Conservation (phyloP, 2,797 vertebrate genomes). For the Melanogrammus aeglefinus region DNA sequence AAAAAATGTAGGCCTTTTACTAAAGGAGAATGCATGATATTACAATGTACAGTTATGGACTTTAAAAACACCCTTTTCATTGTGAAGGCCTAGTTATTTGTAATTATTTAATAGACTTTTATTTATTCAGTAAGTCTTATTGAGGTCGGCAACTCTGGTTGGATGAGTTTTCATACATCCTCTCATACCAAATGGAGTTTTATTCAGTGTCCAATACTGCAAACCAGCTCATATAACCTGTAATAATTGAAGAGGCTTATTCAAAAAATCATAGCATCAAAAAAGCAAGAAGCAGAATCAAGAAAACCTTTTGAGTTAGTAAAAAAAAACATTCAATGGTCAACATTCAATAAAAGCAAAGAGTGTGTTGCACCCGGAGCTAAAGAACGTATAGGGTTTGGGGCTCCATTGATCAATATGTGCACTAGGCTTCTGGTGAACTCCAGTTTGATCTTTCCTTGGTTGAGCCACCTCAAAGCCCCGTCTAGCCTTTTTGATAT, state of each 20-base stretch:
- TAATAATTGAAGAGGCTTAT: background rate
- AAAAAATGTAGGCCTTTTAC: background rate
- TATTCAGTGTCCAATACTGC: background rate
- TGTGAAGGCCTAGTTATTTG: background rate
- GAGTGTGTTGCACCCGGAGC: background rate
- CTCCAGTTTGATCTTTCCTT: too few species aligned
- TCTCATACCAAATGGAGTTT: background rate
- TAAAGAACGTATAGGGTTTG: background rate
- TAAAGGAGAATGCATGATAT: background rate
- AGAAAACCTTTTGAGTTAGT: background rate
- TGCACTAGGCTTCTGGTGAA: background rate
- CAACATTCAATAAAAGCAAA: background rate
- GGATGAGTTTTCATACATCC: too few species aligned
- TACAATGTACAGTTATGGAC: background rate
- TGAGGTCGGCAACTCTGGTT: background rate
- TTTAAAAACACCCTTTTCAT: background rate
- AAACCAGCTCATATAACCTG: background rate
- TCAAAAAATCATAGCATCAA: background rate
- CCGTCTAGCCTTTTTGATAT: background rate
- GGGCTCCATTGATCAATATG: background rate
- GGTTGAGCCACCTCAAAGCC: background rate
- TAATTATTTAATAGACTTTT: background rate
- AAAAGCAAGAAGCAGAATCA: background rate
- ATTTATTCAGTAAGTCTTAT: conserved; percentile 1
- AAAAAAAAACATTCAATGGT: background rate